These are phyloP conservation scores for Oxyteleia sp. DNA, from an alignment of 2,888 invertebrate genomes.

Conservation along the genomic window DNA sequence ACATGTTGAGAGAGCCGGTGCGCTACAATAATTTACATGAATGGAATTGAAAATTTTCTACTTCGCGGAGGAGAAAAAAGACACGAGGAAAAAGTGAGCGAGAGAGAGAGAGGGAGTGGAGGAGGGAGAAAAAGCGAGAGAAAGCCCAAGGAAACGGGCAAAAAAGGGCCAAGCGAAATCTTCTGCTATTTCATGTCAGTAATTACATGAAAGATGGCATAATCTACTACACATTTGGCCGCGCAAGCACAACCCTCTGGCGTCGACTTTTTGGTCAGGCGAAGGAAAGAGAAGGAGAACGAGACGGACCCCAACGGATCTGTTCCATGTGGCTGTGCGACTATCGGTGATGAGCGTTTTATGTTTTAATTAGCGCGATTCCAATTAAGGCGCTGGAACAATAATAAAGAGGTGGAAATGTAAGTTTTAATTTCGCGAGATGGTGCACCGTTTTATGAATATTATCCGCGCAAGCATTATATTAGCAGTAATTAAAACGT, in stretches of 20 bases:
- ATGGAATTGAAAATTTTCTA: slow-evolving; percentile 87
- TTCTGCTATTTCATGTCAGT: slow-evolving; percentile 85
- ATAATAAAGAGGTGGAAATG: slow-evolving; percentile 45
- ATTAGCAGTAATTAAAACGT: slow-evolving; percentile 54
- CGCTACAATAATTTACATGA: slow-evolving; percentile 87
- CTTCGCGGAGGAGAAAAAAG: slow-evolving; percentile 86
- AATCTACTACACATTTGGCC: slow-evolving; percentile 70
- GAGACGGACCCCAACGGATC: neutral
- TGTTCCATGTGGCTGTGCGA: neutral
- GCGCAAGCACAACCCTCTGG: slow-evolving; percentile 39
- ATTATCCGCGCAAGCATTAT: slow-evolving; percentile 43
- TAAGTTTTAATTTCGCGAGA: slow-evolving; percentile 49
- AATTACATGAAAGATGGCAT: slow-evolving; percentile 86
- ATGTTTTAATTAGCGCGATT: slow-evolving; percentile 58
- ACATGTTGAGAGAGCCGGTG: slow-evolving; percentile 87
- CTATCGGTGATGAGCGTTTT: slow-evolving; percentile 52
- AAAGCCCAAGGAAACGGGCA: slow-evolving; percentile 47
- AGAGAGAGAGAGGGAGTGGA: slow-evolving; percentile 83
- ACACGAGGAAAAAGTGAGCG: slow-evolving; percentile 75
- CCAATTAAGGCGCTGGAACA: slow-evolving; percentile 48
- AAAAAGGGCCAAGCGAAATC: slow-evolving; percentile 79
- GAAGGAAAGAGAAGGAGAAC: neutral
- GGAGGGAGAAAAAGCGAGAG: slow-evolving; percentile 81
- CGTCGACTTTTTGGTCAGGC: slow-evolving; percentile 31
- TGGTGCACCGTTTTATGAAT: slow-evolving; percentile 44